phyloP scores from a whole-genome alignment of 2,113 vertebrate genomes.

The Emydocephalus ijimae region DNA sequence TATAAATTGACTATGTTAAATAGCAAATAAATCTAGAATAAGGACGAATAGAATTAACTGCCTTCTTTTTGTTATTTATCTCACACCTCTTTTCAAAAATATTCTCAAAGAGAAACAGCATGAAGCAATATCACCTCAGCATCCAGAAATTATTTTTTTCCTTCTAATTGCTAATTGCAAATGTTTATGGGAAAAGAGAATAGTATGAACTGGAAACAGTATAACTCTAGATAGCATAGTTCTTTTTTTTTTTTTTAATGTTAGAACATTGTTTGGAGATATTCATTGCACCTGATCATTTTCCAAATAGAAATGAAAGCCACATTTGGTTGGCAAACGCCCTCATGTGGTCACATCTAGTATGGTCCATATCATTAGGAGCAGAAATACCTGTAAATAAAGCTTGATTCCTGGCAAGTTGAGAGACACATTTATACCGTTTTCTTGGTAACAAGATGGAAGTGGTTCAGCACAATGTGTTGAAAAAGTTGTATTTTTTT shows the following conservation, averaged over 20 bases:
- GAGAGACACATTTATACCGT: neutral
- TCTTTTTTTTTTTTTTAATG: neutral
- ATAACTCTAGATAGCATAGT: neutral
- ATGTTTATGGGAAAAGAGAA: neutral
- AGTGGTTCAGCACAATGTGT: neutral
- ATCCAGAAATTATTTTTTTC: neutral
- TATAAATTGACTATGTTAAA: no score
- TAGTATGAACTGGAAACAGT: neutral
- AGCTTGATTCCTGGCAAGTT: neutral
- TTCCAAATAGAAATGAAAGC: neutral
- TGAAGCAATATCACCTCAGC: neutral
- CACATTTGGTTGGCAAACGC: neutral
- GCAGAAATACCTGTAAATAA: neutral
- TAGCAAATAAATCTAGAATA: neutral
- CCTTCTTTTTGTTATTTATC: neutral
- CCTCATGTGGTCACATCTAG: neutral
- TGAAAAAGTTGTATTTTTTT: neutral
- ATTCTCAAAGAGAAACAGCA: neutral
- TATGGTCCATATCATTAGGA: neutral
- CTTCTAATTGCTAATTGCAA: neutral
- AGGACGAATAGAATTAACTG: neutral
- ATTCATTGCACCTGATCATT: neutral
- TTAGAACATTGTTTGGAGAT: neutral
- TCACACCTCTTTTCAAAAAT: neutral
- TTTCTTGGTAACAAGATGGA: neutral